Evolutionary conservation across 2,113 vertebrate genomes (phyloP), one percentile per base, ranked within the genome.

Genomic region (Sebastes fasciatus): DNA sequence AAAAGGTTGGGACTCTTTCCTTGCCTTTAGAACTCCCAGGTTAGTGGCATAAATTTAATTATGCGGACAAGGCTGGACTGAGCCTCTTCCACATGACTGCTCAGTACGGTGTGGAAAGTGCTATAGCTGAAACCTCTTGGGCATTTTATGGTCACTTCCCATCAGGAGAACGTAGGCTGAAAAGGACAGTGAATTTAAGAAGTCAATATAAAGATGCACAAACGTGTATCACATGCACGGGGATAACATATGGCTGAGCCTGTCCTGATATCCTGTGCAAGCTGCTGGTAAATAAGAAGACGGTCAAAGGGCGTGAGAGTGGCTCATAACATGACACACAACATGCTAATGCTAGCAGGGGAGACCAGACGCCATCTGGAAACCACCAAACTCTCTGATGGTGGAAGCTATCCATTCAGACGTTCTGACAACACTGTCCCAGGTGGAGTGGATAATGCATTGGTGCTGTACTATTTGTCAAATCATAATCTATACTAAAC

Each of bases 261-360:
- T 61, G 13, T 61, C 58, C 58, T 61, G 58, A 34, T 63, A 8
- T 12, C 45, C 52, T n/a, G 17, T 16, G 21, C 17, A 66, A 64
- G 21, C 49, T 66, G 43, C 61, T 16, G 26, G 43, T 74, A 67
- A 81, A 60, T 51, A 76, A 57, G n/a, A 57, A 57, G 51, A 42
- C 16, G 21, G 40, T 48, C 61, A 49, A 8, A 74, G 14, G 17
- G 26, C 79, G 26, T n/a, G 11, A 67, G 5, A 40, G 55, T 66
- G 62, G 8, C 26, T 58, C 34, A 55, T 66, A 54, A 71, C 57
- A 64, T 64, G 61, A 65, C 61, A 45, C 61, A 45, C 49, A 62
- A 26, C 43, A 67, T 46, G 70, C 62, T 74, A 51, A 81, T 63
- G 62, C 46, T 7, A 80, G 58, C 58, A 72, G 26, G 63, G 34